Percentiles rank a stretch among this genome's conserved stretches.
These are phyloP conservation scores for Epinephelus coioides DNA, from an alignment of 2,797 vertebrate genomes.

Conservation along the genomic window DNA sequence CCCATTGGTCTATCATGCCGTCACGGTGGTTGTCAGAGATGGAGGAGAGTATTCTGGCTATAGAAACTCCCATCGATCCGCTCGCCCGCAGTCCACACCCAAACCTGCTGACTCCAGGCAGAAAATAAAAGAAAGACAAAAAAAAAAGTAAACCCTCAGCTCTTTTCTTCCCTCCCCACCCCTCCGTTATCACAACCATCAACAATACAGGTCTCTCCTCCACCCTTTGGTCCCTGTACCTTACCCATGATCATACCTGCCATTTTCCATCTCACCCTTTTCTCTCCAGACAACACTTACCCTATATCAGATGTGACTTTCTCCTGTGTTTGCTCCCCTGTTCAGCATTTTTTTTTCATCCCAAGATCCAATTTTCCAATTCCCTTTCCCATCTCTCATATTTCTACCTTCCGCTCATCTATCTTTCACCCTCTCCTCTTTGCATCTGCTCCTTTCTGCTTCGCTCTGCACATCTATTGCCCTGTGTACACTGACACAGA, in stretches of 20 bases:
- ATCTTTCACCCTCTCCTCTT: slow-evolving; percentile 56
- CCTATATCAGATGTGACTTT: slow-evolving; percentile 52
- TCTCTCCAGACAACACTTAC: slow-evolving; percentile 36
- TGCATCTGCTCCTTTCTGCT: slow-evolving; percentile 61
- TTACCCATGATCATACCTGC: slow-evolving; percentile 48
- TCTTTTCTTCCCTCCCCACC: slow-evolving; percentile 56
- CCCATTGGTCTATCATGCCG: slow-evolving; percentile 67
- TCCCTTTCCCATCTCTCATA: slow-evolving; percentile 55
- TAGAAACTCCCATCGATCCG: slow-evolving; percentile 84
- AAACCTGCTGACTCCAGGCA: slow-evolving; percentile 84
- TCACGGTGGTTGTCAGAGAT: slow-evolving; percentile 80
- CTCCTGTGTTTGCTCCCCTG: slow-evolving; percentile 38
- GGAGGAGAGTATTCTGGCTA: slow-evolving; percentile 77
- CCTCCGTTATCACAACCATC: slow-evolving; percentile 59
- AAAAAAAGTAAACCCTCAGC: slow-evolving; percentile 74
- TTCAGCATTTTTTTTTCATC: slow-evolving; percentile 58
- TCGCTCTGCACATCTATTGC: slow-evolving; percentile 55
- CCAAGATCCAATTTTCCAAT: slow-evolving; percentile 71
- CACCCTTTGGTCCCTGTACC: slow-evolving; percentile 45
- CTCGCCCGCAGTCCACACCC: slow-evolving; percentile 71
- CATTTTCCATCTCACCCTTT: slow-evolving; percentile 47
- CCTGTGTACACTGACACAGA: slow-evolving; percentile 57
- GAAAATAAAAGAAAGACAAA: slow-evolving; percentile 68
- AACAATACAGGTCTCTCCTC: slow-evolving; percentile 62
- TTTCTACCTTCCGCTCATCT: slow-evolving; percentile 62